These are phyloP conservation scores for Cremastinae sp. DNA, from an alignment of 2,888 invertebrate genomes.

Conservation along the genomic window DNA sequence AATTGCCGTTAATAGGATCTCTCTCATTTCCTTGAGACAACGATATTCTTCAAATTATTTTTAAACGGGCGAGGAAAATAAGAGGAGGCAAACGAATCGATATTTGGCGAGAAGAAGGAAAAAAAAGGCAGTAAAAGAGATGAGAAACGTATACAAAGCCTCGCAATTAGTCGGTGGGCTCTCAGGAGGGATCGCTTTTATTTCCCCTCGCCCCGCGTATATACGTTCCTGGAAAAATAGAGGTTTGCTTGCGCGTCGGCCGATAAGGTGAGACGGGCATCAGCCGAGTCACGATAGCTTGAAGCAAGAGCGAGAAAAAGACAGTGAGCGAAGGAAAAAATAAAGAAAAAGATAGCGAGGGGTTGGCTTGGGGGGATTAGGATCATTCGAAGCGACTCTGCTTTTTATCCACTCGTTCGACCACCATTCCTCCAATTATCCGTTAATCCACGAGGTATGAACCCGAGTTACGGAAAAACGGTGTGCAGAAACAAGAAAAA, in stretches of 20 bases:
- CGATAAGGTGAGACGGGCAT: conserved; percentile 6
- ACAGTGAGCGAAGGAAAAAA: conserved; percentile 1
- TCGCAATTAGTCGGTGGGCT: conserved; percentile 19
- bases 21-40: too few species aligned
- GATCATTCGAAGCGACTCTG: neutral
- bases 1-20: too few species aligned
- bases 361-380: conserved; percentile 5
- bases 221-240: conserved; percentile 14
- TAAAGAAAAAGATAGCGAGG: neutral
- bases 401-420: conserved; percentile 21
- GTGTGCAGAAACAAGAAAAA: neutral
- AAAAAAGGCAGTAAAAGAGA: neutral
- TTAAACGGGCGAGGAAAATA: neutral
- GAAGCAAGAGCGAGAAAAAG: neutral
- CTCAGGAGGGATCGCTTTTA: neutral
- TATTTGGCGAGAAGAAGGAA: conserved; percentile 7
- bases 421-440: conserved; percentile 42
- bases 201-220: neutral
- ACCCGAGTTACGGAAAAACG: neutral
- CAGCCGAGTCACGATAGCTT: conserved; percentile 5
- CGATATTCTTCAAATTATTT: too few species aligned
- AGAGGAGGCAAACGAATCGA: conserved; percentile 33
- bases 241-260: conserved; percentile 5
- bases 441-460: conserved; percentile 41
- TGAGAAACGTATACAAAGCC: conserved; percentile 15